Evolutionary conservation across 2,113 vertebrate genomes (phyloP).

Genomic region (Chionomys nivalis): DNA sequence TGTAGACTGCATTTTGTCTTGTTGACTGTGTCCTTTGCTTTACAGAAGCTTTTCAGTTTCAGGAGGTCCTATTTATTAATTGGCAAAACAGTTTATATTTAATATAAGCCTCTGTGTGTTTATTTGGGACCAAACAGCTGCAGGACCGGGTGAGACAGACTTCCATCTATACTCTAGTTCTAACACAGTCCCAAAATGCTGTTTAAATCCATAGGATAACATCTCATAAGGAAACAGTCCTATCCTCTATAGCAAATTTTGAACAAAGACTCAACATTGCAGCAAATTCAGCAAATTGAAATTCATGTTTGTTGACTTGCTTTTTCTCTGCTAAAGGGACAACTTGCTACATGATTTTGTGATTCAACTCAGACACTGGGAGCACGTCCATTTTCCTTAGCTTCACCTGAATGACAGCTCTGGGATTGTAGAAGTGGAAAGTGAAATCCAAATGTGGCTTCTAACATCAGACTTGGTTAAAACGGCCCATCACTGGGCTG

Average conservation of each 20-base stretch:
- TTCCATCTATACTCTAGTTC: no score
- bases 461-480: neutral
- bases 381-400: neutral
- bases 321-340: neutral
- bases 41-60: no score
- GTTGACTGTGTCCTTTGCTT: no score
- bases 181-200: neutral
- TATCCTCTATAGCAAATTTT: neutral
- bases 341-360: no score
- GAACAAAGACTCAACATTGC: neutral
- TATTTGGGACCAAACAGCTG: no score
- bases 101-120: no score
- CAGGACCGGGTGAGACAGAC: no score
- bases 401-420: neutral
- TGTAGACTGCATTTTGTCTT: no score
- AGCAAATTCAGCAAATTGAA: neutral
- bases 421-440: neutral
- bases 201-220: neutral
- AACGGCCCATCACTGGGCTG: accelerated
- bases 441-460: neutral
- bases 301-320: no score
- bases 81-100: no score
- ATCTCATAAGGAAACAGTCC: neutral
- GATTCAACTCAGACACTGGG: neutral
- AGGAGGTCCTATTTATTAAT: no score